These are phyloP conservation scores for Oscheius sp. DNA, from an alignment of 2,888 invertebrate genomes.

Conservation along the genomic window DNA sequence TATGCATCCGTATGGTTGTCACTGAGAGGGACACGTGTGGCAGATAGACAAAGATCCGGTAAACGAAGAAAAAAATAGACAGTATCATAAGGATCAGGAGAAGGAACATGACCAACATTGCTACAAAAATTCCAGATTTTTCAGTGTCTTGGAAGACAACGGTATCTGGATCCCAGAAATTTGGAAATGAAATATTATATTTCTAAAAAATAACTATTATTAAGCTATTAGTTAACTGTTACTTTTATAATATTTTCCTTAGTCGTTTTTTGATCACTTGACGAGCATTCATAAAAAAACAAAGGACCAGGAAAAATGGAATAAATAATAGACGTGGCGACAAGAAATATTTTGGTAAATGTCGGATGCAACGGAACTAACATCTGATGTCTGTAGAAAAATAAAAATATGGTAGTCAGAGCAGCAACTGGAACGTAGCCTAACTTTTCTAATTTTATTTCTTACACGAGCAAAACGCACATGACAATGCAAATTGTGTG, in stretches of 20 bases:
- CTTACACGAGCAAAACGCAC: neutral
- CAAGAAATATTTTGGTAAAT: neutral
- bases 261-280: neutral
- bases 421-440: conserved; percentile 6
- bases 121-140: conserved; percentile 18
- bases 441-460: neutral
- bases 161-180: neutral
- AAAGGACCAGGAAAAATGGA: conserved; percentile 9
- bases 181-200: neutral
- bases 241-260: too few species aligned
- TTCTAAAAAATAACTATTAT: neutral
- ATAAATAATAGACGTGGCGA: neutral
- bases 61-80: neutral
- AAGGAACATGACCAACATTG: conserved; percentile 2
- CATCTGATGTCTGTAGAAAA: neutral
- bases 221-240: neutral
- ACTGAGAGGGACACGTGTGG: neutral
- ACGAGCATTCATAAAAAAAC: conserved; percentile 1
- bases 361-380: neutral
- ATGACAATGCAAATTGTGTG: conserved; percentile 13
- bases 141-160: conserved; percentile 20
- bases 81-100: conserved; percentile 4
- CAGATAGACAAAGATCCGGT: neutral
- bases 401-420: neutral
- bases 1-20: conserved; percentile 8